Evolutionary conservation across 2,888 invertebrate genomes (phyloP).

Genomic region (Ypsolopha scabrella): DNA sequence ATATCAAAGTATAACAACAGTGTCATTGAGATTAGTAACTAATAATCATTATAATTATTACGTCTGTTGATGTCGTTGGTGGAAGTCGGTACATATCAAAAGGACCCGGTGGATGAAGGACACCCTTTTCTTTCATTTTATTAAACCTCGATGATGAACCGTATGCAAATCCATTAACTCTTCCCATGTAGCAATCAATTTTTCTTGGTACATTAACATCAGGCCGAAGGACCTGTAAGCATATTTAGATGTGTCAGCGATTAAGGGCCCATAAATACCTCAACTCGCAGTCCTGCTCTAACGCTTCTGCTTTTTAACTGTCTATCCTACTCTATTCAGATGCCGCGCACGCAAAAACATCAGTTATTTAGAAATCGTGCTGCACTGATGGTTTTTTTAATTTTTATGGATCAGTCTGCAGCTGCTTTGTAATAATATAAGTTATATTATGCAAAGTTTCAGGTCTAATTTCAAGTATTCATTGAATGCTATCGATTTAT

Average conservation of each 20-base stretch:
- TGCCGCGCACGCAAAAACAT: no score
- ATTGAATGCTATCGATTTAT: no score
- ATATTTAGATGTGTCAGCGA: background rate
- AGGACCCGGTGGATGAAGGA: conserved; percentile 66
- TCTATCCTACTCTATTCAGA: no score
- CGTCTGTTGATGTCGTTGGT: conserved; percentile 52
- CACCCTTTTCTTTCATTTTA: conserved; percentile 62
- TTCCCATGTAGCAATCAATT: conserved; percentile 60
- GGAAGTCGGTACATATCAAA: conserved; percentile 61
- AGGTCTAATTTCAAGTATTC: no score
- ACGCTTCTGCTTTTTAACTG: no score
- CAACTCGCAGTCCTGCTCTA: no score
- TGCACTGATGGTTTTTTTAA: no score
- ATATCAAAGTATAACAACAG: background rate
- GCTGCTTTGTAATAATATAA: no score
- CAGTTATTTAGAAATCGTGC: no score
- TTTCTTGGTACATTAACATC: conserved; percentile 43
- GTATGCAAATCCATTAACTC: conserved; percentile 68
- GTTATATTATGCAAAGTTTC: no score
- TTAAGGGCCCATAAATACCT: background rate
- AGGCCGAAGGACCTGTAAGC: conserved; percentile 28
- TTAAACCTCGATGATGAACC: conserved; percentile 54
- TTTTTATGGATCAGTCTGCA: background rate
- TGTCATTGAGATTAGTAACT: background rate
- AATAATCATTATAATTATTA: conserved; percentile 9